These are phyloP conservation scores for Drosophila mercatorum DNA, from an alignment of 2,888 invertebrate genomes.

Conservation along the genomic window DNA sequence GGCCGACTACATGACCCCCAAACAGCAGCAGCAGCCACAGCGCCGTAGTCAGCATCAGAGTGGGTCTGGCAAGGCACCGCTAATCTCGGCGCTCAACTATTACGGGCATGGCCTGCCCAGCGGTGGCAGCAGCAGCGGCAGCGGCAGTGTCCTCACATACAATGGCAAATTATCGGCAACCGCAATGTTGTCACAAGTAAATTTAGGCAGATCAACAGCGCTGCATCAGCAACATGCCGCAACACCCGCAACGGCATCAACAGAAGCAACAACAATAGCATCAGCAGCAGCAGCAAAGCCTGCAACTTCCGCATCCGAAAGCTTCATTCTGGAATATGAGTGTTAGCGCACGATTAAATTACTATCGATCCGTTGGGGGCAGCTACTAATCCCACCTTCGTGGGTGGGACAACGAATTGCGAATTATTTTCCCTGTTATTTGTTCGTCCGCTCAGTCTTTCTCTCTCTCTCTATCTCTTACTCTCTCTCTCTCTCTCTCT, in stretches of 20 bases:
- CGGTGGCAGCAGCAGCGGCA: constrained; percentile 40
- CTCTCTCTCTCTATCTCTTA: neutral
- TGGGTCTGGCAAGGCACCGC: constrained; percentile 37
- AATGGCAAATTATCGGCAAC: constrained; percentile 75
- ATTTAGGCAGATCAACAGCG: constrained; percentile 60
- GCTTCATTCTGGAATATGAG: constrained; percentile 83
- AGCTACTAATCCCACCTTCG: neutral
- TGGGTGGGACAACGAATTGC: constrained; percentile 16
- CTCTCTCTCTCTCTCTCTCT: neutral
- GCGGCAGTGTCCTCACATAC: constrained; percentile 53
- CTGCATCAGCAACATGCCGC: constrained; percentile 48
- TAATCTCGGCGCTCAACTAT: constrained; percentile 76
- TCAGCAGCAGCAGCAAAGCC: constrained; percentile 15
- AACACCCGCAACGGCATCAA: constrained; percentile 25
- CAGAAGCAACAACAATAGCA: constrained; percentile 10
- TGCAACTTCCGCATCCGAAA: constrained; percentile 56
- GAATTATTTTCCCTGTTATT: constrained; percentile 19
- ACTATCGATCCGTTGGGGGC: constrained; percentile 47
- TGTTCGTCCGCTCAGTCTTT: constrained; percentile 1
- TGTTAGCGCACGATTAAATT: constrained; percentile 80
- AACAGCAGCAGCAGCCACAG: constrained; percentile 31
- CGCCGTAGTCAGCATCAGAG: constrained; percentile 43
- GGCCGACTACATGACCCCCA: constrained; percentile 46
- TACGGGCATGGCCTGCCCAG: constrained; percentile 62
- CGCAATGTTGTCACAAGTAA: constrained; percentile 79